Percentiles rank a stretch among this genome's conserved stretches.
These are phyloP conservation scores for Hoplias malabaricus DNA, from an alignment of 2,113 vertebrate genomes.

Conservation along the genomic window DNA sequence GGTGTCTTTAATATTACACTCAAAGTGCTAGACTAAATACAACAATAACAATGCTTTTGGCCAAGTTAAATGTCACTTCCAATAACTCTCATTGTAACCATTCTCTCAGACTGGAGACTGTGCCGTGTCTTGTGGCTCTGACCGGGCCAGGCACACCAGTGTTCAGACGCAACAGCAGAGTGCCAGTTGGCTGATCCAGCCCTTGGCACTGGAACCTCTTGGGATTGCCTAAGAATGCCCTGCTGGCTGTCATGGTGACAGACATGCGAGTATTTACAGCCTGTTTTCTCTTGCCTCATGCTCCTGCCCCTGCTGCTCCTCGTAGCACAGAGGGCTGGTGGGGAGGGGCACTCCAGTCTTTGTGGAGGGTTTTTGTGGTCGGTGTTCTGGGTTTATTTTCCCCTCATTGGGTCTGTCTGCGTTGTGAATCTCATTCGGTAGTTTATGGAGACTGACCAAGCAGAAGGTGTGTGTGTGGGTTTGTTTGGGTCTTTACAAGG, in stretches of 20 bases:
- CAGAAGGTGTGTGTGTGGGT: constrained; percentile 37
- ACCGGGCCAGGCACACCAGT: constrained; percentile 22
- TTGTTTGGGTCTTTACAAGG: constrained; percentile 49
- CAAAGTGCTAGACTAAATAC: background rate
- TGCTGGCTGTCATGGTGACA: constrained; percentile 52
- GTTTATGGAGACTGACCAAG: constrained; percentile 46
- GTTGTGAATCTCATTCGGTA: constrained; percentile 43
- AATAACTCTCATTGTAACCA: background rate
- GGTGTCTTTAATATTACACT: background rate
- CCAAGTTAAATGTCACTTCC: background rate
- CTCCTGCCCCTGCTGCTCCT: constrained; percentile 46
- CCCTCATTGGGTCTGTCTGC: constrained; percentile 32
- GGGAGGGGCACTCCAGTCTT: constrained; percentile 36
- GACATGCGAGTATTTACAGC: constrained; percentile 54
- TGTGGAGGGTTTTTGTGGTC: constrained; percentile 24
- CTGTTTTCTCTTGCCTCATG: constrained; percentile 51
- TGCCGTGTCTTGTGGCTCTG: constrained; percentile 13
- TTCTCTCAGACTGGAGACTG: background rate
- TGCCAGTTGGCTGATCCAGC: constrained; percentile 44
- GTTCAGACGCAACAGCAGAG: constrained; percentile 29
- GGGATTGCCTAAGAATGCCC: constrained; percentile 51
- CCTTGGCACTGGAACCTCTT: constrained; percentile 51
- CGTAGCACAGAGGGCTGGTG: constrained; percentile 17
- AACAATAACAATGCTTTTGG: background rate
- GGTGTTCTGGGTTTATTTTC: constrained; percentile 46